Evolutionary conservation across 2,888 invertebrate species (phyloP), one percentile per base, ranked within the genome.

Genomic region (Oscheius sp.): DNA sequence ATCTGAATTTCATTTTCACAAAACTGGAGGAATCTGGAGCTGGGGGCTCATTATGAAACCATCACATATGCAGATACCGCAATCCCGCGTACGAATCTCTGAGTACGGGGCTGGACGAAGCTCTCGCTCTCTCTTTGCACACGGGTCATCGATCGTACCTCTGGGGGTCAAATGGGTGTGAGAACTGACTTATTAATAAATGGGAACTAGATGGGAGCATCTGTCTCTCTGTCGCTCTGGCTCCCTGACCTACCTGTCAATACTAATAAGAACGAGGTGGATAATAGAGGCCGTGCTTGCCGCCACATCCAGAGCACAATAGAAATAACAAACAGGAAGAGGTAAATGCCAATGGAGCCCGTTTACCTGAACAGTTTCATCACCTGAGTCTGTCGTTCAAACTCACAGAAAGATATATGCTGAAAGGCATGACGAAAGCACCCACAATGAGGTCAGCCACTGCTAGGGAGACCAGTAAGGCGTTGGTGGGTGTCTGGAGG

Each of bases 271-370:
- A 13, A 89, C 87, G 9, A 89, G 78, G 82, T 89, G 89, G 63
- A 88, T 83, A 68, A 89, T 89, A n/a, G 89, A 89, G 9, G 87
- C 83, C 5, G 89, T 89, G 58, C 87, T 87, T 29, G 88, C 89
- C 32, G 86, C 81, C 21, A 89, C 89, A 76, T 89, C 89, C 65
- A 86, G 48, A 48, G 86, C 84, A 70, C 86, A 85, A 78, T 87
- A 89, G 73, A 89, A 76, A 75, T 89, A 82, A 75, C 89, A 89
- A 2, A 85, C 78, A 60, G 79, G 71, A n/a, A 80, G 78, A 1
- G 88, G 85, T 60, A 89, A 80, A 71, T 87, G 86, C 89, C 89
- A 89, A 63, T 89, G 87, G 37, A 89, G 81, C 58, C 79, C 80
- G 78, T 89, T 89, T 13, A 89, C 73, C 88, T 87, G 68, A 77